Evolutionary conservation across 2,888 invertebrate genomes (phyloP), one percentile per base, ranked within the genome.

Genomic region (Omphaloscelis lunosa): DNA sequence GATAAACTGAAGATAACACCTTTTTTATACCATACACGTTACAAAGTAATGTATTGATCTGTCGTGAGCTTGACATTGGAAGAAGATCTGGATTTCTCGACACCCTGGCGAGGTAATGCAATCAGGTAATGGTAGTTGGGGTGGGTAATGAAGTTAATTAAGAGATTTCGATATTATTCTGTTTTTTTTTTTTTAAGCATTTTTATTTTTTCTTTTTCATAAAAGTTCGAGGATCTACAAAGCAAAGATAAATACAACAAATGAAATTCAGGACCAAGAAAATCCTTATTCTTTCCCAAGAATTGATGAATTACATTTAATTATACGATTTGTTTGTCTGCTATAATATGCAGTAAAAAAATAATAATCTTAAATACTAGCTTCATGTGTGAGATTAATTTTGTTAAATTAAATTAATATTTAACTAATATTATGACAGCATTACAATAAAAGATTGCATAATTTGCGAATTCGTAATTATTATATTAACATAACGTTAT

Each of bases 1-100:
- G 89, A 89, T 82, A 74, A 81, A 83, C 58, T 41, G 51, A 56
- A 74, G 85, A 88, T 88, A 85, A 82, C 75, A 45, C 63, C 66
- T 79, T 88, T 51, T 86, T 84, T 86, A 62, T 48, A 12, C 61
- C 17, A 65, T 5, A 69, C n/a, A 66, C 17, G 78, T 79, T 63
- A 75, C 70, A 45, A 45, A 59, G 65, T 76, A 59, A 59, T 23
- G 29, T 62, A 62, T 83, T 66, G 77, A 67, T 41, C 12, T 6
- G 29, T 66, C 29, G 12, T 29, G 51, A 29, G 7, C 41, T 34
- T 80, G 59, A 15, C 58, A 41, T 27, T 80, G 4, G 9, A 27
- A 3, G 0, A 17, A 23, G 23, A 61, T 41, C 20, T 27, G 34
- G 48, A 20, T 29, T 59, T 59, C 7, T 29, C 29, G 15, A 59